phyloP scores from a whole-genome alignment of 2,113 vertebrate species.

The Vulpes ferrilata region DNA sequence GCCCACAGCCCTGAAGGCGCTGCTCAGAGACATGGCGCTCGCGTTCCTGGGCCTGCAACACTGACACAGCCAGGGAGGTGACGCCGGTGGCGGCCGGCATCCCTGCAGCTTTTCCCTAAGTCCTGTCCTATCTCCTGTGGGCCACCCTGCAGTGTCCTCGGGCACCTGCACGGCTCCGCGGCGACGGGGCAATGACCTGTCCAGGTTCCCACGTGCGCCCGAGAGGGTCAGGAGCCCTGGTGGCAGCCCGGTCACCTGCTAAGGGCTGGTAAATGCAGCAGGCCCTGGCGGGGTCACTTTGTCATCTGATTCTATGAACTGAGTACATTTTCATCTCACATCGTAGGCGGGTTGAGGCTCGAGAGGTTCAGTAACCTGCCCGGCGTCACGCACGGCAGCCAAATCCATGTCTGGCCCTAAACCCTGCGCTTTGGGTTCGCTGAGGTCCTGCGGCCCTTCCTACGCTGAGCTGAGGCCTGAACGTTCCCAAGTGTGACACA shows the following conservation, averaged over 20 bases:
- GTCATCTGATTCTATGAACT: neutral
- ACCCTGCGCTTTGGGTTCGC: neutral
- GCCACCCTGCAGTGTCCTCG: neutral
- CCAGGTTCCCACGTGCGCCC: neutral
- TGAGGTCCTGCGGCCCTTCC: neutral
- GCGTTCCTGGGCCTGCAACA: slow-evolving; percentile 61
- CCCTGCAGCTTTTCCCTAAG: neutral
- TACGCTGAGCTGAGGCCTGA: too few relatives aligned
- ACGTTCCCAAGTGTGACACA: too few relatives aligned
- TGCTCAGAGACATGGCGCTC: slow-evolving; percentile 82
- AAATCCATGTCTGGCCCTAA: neutral
- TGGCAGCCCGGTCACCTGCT: neutral
- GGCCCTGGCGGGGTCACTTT: neutral
- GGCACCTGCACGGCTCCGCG: neutral
- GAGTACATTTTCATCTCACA: neutral
- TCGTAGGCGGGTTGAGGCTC: neutral
- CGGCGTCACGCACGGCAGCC: neutral
- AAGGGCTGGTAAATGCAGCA: neutral
- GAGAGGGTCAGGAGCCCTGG: neutral
- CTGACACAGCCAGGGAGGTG: neutral
- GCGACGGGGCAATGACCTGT: neutral
- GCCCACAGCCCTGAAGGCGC: slow-evolving; percentile 90
- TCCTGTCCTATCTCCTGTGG: neutral
- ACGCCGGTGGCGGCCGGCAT: neutral
- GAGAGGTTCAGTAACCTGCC: neutral